Conservation (phyloP, 2,797 vertebrate species). For the Neopelma chrysocephalum region DNA sequence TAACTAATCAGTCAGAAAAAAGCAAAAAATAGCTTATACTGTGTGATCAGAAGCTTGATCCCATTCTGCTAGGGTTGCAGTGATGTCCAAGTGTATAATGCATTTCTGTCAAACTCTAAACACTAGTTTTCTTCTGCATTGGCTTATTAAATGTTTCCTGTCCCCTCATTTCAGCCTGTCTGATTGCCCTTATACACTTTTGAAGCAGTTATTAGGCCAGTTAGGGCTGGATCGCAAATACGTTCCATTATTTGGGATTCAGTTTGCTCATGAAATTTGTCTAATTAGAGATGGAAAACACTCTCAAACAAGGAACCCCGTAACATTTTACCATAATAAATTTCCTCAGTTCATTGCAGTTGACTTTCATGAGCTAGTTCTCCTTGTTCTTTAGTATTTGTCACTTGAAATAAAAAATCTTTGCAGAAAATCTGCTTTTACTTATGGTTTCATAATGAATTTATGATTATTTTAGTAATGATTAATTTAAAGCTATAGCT, state of each 20-base stretch:
- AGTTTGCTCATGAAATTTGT: neutral
- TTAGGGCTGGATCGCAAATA: neutral
- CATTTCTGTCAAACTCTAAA: neutral
- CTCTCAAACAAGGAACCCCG: neutral
- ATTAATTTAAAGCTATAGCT: neutral
- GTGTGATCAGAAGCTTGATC: neutral
- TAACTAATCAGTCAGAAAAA: neutral
- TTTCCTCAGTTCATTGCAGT: neutral
- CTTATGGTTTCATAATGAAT: neutral
- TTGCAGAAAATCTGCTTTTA: neutral
- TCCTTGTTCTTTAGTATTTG: neutral
- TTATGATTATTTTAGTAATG: neutral
- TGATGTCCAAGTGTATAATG: rapidly evolving
- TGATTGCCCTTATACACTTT: neutral
- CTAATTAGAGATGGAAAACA: neutral
- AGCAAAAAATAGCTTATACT: neutral
- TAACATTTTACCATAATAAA: neutral
- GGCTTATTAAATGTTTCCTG: neutral
- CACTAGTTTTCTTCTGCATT: neutral
- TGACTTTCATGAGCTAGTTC: neutral
- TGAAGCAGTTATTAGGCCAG: neutral
- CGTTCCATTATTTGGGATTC: neutral
- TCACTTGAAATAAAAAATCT: neutral
- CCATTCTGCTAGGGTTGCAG: neutral
- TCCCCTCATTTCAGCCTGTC: neutral